Base-by-base conservation (phyloP, 2,797 vertebrate genomes). In the Sebastes matsubarae region DNA sequence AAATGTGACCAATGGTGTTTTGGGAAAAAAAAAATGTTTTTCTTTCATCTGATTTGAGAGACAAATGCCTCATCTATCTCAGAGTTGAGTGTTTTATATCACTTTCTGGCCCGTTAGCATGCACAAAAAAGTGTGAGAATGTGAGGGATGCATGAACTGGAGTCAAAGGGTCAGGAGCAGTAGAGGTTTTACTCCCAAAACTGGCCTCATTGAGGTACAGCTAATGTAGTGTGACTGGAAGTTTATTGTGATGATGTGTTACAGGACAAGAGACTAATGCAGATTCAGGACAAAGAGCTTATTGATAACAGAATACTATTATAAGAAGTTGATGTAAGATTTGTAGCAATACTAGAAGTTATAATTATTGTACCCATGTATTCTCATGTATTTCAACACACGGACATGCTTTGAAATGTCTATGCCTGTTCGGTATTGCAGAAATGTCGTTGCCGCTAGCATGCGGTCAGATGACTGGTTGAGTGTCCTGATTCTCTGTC, bases 241-340 rank as follows among this genome's bases (percentile, higher is more conserved):
- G 80, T 87, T 90, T 86, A 88, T 81, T 88, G 82, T 92, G 86
- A 94, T 92, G 92, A 94, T 88, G 92, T 94, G 93, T 81, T 85
- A 64, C 46, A 54, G 69, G 90, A 95, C 73, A 74, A 67, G 83
- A 79, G 79, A 46, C 61, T 86, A 60, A 80, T 76, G 80, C 76
- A 66, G 81, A 87, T 76, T 91, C 80, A 87, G 80, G 59, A 72
- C 69, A 72, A 72, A 71, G 65, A 78, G 68, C 59, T 82, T 80
- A 86, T 84, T 83, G 68, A 81, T 70, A 81, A 46, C 84, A 84
- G 79, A 87, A 66, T 65, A n/a, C 5, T 64, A 79, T 81, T 38
- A 22, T 20, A 22, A 30, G 50, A 83, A 46, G 58, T 65, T 55
- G 9, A 64, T 68, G 30, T 76, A 68, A 63, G 54, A 69, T 46